A percentile compares a stretch with the other conserved stretches of the same genome.
phyloP scores from a whole-genome alignment of 2,797 vertebrate species.

The Gephyroberyx darwinii region DNA sequence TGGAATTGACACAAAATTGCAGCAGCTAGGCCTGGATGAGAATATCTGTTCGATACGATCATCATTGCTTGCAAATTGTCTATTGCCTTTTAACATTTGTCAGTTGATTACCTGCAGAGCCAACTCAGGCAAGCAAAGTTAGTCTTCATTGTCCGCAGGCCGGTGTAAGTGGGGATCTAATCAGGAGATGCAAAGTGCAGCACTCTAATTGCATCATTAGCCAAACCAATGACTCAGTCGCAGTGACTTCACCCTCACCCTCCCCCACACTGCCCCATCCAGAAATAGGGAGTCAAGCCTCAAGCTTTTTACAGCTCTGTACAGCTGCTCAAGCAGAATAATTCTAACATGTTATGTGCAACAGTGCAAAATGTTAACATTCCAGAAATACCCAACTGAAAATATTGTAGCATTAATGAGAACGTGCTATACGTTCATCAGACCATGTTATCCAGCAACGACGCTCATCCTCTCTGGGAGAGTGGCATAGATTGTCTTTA shows the following conservation, averaged over 20 bases:
- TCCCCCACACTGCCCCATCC: slow-evolving; percentile 69
- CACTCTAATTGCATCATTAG: slow-evolving; percentile 82
- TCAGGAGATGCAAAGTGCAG: slow-evolving; percentile 77
- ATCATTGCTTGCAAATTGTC: slow-evolving; percentile 33
- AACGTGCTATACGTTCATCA: slow-evolving; percentile 36
- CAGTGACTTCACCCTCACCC: slow-evolving; percentile 67
- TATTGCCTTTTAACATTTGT: slow-evolving; percentile 26
- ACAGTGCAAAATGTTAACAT: slow-evolving; percentile 77
- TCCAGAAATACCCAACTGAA: slow-evolving; percentile 77
- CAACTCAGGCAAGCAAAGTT: slow-evolving; percentile 40
- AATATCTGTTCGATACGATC: slow-evolving; percentile 25
- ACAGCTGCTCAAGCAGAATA: slow-evolving; percentile 81
- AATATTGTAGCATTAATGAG: slow-evolving; percentile 58
- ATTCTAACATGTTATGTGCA: slow-evolving; percentile 80
- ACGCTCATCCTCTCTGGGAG: slow-evolving; percentile 11
- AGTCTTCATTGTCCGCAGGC: slow-evolving; percentile 47
- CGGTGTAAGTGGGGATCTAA: slow-evolving; percentile 65
- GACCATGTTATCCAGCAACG: slow-evolving; percentile 5
- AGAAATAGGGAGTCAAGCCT: slow-evolving; percentile 80
- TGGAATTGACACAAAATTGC: slow-evolving; percentile 1
- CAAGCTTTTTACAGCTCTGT: slow-evolving; percentile 71
- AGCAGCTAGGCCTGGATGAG: neutral
- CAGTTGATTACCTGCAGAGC: slow-evolving; percentile 29
- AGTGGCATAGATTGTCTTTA: slow-evolving; percentile 11
- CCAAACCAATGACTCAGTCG: slow-evolving; percentile 82